phyloP scores from a whole-genome alignment of 1,140 invertebrate species.

The Chymomyza costata region DNA sequence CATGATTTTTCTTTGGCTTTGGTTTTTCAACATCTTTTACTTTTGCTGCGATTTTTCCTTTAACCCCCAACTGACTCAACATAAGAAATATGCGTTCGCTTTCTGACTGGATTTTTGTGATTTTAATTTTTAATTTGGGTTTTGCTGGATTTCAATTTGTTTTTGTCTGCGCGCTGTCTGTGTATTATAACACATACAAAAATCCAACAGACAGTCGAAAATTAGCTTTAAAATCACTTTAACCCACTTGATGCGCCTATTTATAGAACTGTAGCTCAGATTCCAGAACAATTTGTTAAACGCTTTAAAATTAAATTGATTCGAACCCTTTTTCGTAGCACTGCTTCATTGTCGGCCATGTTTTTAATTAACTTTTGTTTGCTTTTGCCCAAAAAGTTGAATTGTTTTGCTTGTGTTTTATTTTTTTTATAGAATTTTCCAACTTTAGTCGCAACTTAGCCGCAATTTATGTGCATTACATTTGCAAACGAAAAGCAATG shows the following conservation, averaged over 20 bases:
- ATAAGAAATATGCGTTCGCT: slow-evolving; percentile 21
- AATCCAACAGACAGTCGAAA: slow-evolving; percentile 15
- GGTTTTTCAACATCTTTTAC: slow-evolving; percentile 37
- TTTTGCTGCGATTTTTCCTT: slow-evolving; percentile 33
- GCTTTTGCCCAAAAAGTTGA: slow-evolving; percentile 38
- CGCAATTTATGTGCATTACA: no score
- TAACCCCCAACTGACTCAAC: neutral
- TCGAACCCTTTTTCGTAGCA: slow-evolving; percentile 6
- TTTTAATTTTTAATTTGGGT: slow-evolving; percentile 63
- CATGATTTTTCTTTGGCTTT: slow-evolving; percentile 49
- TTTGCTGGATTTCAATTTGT: slow-evolving; percentile 26
- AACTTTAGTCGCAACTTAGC: no score
- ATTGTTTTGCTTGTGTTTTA: no score
- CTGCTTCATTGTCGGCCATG: slow-evolving; percentile 22
- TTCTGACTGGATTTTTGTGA: slow-evolving; percentile 44
- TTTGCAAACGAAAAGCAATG: no score
- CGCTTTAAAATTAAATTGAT: slow-evolving; percentile 4
- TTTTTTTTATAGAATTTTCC: no score
- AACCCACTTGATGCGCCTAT: neutral
- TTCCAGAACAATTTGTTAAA: no score
- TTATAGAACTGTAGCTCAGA: neutral
- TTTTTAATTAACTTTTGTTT: slow-evolving; percentile 70
- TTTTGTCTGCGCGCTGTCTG: slow-evolving; percentile 2
- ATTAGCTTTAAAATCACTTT: slow-evolving; percentile 2
- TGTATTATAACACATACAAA: no score